A percentile compares a stretch with the other conserved stretches of the same genome.
Evolutionary conservation across 1,140 invertebrate genomes (phyloP).

Genomic region (Kradibia gibbosae): DNA sequence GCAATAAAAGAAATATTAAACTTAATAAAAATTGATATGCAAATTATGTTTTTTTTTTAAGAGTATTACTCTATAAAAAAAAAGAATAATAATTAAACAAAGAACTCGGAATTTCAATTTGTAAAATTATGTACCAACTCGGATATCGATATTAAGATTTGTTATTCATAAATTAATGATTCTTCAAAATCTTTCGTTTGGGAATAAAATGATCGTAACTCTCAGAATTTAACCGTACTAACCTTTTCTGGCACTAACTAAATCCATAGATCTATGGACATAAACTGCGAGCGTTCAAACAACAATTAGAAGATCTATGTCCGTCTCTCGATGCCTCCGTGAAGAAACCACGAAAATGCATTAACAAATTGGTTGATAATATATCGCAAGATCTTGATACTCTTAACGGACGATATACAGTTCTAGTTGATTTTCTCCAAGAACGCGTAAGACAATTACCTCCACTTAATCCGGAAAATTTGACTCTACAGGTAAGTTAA

Average conservation of each 20-base stretch:
- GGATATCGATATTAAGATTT: too few relatives aligned
- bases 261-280: slow-evolving; percentile 88
- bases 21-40: too few relatives aligned
- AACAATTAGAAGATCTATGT: slow-evolving; percentile 89
- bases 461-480: slow-evolving; percentile 67
- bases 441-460: slow-evolving; percentile 73
- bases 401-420: slow-evolving; percentile 87
- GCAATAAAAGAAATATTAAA: too few relatives aligned
- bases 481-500: slow-evolving; percentile 70
- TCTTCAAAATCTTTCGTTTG: slow-evolving; percentile 52
- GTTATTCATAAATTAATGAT: too few relatives aligned
- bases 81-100: too few relatives aligned
- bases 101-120: too few relatives aligned
- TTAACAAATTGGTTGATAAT: slow-evolving; percentile 78
- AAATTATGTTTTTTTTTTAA: too few relatives aligned
- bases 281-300: slow-evolving; percentile 89
- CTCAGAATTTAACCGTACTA: slow-evolving; percentile 63
- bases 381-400: slow-evolving; percentile 89
- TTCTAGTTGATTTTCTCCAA: slow-evolving; percentile 82
- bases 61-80: too few relatives aligned
- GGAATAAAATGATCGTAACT: slow-evolving; percentile 60
- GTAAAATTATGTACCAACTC: too few relatives aligned
- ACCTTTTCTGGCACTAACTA: slow-evolving; percentile 70
- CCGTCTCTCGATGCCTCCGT: slow-evolving; percentile 82
- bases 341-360: slow-evolving; percentile 67